phyloP scores from a whole-genome alignment of 2,888 invertebrate species.

The Autographa pulchrina region DNA sequence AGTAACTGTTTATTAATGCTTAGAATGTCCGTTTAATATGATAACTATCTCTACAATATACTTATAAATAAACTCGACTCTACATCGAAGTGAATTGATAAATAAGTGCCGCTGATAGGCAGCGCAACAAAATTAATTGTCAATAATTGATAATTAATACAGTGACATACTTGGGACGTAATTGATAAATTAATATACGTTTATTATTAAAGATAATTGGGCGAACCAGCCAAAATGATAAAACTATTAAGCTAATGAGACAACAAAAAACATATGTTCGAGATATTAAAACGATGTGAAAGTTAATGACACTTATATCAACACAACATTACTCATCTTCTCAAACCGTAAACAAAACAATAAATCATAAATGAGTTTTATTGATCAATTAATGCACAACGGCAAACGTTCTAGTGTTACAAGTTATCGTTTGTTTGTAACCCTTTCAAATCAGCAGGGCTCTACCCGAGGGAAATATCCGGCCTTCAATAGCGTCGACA shows the following conservation, averaged over 20 bases:
- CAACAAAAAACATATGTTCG: conserved; percentile 29
- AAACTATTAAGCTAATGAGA: conserved; percentile 11
- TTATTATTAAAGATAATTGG: conserved; percentile 31
- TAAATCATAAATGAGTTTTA: conserved; percentile 63
- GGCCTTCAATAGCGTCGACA: conserved; percentile 19
- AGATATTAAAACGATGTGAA: conserved; percentile 36
- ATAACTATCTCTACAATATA: conserved; percentile 1
- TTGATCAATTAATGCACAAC: conserved; percentile 60
- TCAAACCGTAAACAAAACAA: conserved; percentile 62
- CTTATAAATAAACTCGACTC: conserved; percentile 11
- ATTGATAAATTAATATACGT: conserved; percentile 34
- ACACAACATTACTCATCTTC: conserved; percentile 47
- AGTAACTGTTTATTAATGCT: background rate
- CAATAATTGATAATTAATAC: conserved; percentile 48
- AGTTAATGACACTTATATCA: conserved; percentile 34
- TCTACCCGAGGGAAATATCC: conserved; percentile 32
- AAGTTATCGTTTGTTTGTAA: conserved; percentile 45
- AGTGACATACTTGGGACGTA: conserved; percentile 23
- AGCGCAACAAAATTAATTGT: conserved; percentile 27
- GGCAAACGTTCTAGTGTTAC: conserved; percentile 10
- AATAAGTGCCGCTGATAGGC: conserved; percentile 14
- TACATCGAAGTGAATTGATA: conserved; percentile 17
- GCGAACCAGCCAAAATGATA: conserved; percentile 16
- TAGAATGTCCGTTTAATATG: background rate
- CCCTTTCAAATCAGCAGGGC: conserved; percentile 45